Evolutionary conservation across 2,113 vertebrate species (phyloP).

Genomic region (Oceanodroma tethys): DNA sequence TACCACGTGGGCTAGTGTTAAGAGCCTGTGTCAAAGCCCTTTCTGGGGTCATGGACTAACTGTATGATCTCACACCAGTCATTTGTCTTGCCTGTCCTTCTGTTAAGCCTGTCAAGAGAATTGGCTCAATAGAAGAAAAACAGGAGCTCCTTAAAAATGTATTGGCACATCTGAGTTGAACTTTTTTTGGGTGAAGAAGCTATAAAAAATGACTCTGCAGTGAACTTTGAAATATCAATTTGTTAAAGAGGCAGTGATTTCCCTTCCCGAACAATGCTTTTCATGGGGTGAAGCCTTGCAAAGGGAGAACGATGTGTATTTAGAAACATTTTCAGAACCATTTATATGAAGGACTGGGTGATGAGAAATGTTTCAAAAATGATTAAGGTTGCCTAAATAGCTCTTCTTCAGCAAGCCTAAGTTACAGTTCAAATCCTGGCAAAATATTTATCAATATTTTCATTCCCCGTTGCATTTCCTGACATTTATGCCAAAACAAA

Average conservation of each 20-base stretch:
- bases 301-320: not conserved
- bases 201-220: not conserved
- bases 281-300: not conserved
- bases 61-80: not conserved
- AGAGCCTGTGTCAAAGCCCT: not conserved
- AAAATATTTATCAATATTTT: not conserved
- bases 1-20: not conserved
- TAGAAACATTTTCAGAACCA: not conserved
- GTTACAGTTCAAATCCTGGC: not conserved
- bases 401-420: not conserved
- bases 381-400: not conserved
- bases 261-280: not conserved
- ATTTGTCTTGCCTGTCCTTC: not conserved
- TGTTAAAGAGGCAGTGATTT: not conserved
- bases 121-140: not conserved
- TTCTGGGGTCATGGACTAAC: not conserved
- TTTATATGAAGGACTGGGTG: not conserved
- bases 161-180: not conserved
- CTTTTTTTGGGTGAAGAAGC: not conserved
- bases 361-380: not conserved
- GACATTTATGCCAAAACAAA: conserved; percentile 16
- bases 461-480: not conserved
- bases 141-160: not conserved
- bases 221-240: not conserved
- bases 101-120: not conserved